Base-by-base conservation (phyloP, 2,888 invertebrate species). In the Drosophila diplacantha region DNA sequence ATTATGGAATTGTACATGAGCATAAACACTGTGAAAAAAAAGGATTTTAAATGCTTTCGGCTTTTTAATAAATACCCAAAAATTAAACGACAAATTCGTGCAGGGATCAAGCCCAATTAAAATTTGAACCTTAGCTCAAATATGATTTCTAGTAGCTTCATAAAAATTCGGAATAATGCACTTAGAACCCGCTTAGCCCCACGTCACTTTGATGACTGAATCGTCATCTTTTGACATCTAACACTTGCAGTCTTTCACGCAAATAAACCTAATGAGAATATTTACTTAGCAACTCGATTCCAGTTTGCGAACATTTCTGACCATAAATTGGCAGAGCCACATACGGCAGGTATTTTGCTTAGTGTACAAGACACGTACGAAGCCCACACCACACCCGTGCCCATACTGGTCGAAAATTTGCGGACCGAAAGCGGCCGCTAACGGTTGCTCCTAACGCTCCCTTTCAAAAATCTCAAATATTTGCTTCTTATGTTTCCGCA, bases 301-400 rank as follows among this genome's bases (percentile, higher is more conserved):
- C n/a, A 16, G 38, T 32, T 32, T 35, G 47, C 41, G 18, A 39
- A 24, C 29, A 32, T 16, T 26, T 50, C 37, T 16, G 32, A 31
- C 31, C 32, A 37, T 46, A 26, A 26, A 39, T 59, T 34, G 24
- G 32, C 46, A 9, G 22, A 12, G 9, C 52, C 44, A 22, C 22
- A 16, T 34, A 11, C n/a, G 41, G 41, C 18, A 32, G 31, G 22
- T 59, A 34, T 59, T 57, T 46, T 7, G 56, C 38, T 44, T 26
- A 44, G 64, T 78, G 65, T 35, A 34, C 24, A 31, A 41, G 22
- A 29, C 79, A 81, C 79, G 79, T 78, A 74, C 49, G 12, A 49
- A 49, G 51, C 49, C 66, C 74, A 69, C 71, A 49, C 66, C 74
- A 69, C 71, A 49, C 71, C 81, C 71, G 35, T 43, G 31, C 20